Conservation (phyloP, 2,888 invertebrate genomes). For the Lepidochitona cinerea region DNA sequence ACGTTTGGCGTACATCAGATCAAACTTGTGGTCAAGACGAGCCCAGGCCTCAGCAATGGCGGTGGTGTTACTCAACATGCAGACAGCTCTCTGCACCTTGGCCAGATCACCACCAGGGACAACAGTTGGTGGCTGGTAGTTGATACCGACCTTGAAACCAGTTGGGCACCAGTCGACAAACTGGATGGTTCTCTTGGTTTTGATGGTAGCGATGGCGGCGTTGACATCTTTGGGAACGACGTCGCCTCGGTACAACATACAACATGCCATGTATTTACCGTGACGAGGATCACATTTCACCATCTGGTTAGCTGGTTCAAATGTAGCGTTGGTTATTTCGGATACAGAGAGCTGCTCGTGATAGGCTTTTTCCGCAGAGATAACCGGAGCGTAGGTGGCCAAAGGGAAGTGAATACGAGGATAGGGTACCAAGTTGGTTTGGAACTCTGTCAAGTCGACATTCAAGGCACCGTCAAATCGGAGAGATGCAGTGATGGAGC, state of each 20-base stretch:
- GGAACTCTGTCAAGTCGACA: slow-evolving; percentile 56
- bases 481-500: slow-evolving; percentile 72
- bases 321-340: slow-evolving; percentile 70
- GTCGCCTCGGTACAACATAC: neutral
- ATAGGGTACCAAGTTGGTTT: neutral
- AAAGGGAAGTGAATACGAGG: neutral
- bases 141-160: neutral
- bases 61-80: slow-evolving; percentile 92
- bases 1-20: neutral
- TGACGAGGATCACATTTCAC: neutral
- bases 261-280: neutral
- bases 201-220: neutral
- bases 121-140: neutral
- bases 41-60: slow-evolving; percentile 75
- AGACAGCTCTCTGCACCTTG: slow-evolving; percentile 66
- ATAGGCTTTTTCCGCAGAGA: neutral
- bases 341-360: slow-evolving; percentile 37
- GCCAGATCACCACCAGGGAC: neutral
- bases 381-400: neutral
- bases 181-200: neutral
- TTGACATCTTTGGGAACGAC: neutral
- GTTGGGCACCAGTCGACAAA: neutral
- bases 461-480: slow-evolving; percentile 74
- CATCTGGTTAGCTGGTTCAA: slow-evolving; percentile 32
- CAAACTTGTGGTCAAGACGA: neutral